Conservation (phyloP, 1,140 invertebrate species). For the Cardiocondyla obscurior region DNA sequence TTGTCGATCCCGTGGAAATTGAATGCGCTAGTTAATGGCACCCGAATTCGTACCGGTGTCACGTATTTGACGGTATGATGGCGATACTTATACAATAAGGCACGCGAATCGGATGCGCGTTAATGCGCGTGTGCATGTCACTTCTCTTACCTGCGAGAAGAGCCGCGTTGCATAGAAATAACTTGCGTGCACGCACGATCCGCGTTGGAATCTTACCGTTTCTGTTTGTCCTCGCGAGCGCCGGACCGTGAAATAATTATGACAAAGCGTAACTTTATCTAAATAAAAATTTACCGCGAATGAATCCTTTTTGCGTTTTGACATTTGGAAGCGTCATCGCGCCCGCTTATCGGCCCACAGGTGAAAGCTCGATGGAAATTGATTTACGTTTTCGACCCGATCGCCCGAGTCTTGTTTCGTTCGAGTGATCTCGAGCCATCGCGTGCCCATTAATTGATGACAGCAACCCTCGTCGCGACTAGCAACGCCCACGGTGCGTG, state of each 20-base stretch:
- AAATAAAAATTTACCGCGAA: no score
- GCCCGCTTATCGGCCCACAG: neutral
- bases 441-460: conserved; percentile 40
- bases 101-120: conserved; percentile 58
- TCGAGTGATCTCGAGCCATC: conserved; percentile 23
- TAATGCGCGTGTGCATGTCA: conserved; percentile 38
- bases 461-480: conserved; percentile 16
- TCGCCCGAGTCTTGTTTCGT: neutral
- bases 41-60: conserved; percentile 58
- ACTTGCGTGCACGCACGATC: neutral
- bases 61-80: conserved; percentile 54
- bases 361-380: conserved; percentile 2
- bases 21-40: conserved; percentile 78
- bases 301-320: neutral
- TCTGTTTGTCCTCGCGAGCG: neutral
- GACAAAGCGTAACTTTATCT: neutral
- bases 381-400: conserved; percentile 3
- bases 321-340: neutral
- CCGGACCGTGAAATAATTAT: neutral
- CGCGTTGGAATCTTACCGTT: neutral
- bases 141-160: neutral
- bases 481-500: neutral
- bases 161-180: conserved; percentile 40
- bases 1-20: conserved; percentile 80
- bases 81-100: conserved; percentile 32